Conservation (phyloP, 2,888 invertebrate species). For the Tribolium freemani region DNA sequence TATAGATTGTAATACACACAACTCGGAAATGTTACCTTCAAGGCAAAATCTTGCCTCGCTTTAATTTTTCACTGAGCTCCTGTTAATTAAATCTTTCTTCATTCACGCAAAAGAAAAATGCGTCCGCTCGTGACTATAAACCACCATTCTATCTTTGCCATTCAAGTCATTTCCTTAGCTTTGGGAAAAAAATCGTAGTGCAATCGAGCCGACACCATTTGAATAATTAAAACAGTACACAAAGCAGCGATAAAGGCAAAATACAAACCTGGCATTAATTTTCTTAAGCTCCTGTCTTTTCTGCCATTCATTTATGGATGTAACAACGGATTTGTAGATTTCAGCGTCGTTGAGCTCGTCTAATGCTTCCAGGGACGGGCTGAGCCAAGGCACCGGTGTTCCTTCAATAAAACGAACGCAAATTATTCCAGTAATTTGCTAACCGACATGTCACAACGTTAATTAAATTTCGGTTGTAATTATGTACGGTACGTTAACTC, state of each 20-base stretch:
- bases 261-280: constrained; percentile 52
- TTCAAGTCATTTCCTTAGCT: not conserved
- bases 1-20: not conserved
- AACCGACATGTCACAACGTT: constrained; percentile 16
- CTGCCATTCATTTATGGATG: constrained; percentile 82
- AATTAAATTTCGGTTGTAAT: constrained; percentile 23
- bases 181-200: not conserved
- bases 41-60: too few species aligned
- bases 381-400: constrained; percentile 68
- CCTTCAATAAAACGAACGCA: constrained; percentile 46
- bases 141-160: not conserved
- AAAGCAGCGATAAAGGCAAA: not conserved
- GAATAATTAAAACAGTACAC: not conserved
- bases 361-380: constrained; percentile 75
- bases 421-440: constrained; percentile 12
- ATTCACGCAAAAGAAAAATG: too few species aligned
- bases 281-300: constrained; percentile 70
- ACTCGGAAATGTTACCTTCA: too few species aligned
- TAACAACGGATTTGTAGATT: constrained; percentile 79
- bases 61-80: too few species aligned
- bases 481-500: constrained; percentile 30
- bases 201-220: not conserved
- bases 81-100: too few species aligned
- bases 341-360: constrained; percentile 82
- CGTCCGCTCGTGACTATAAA: too few species aligned